Evolutionary conservation across 2,797 vertebrate species (phyloP), one percentile per base, ranked within the genome.

Genomic region (Pangasius djambal): DNA sequence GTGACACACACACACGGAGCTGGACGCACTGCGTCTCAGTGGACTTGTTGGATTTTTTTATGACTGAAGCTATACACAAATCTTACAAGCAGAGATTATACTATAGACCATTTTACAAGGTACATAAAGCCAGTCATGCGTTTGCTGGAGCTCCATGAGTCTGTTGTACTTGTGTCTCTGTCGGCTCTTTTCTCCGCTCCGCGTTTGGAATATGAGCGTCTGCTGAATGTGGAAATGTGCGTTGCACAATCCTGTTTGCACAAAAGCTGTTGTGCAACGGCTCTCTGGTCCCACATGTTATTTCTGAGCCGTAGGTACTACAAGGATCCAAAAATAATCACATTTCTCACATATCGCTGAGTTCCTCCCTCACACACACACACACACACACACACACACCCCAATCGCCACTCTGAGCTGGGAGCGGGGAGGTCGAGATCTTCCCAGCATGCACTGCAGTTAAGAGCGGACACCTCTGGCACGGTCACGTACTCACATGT

Each of bases 401-500:
- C 18, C 40, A 44, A 44, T 48, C 44, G 7, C 37, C 48, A 9
- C 8, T 12, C 55, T 20, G 65, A 87, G 67, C 74, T 67, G 81
- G 69, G 83, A 20, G 59, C 22, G n/a, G 69, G 44, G 48, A 72
- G 90, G 77, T 89, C 78, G 44, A 15, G 75, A 70, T 75, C 75
- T 57, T 86, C 83, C 81, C 89, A 87, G 81, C 57, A 86, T 83
- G 85, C 83, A 78, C 44, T 77, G 83, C 87, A 57, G 77, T 16
- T 83, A 2, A 2, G 37, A 48, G 59, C 22, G 5, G 59, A 83
- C 59, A 48, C 57, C 59, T 65, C 82, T n/a, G 40, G 20, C 10
- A 34, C 16, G 1, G 59, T 48, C 22, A 15, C 59, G 20, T 61
- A 63, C 59, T 15, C 81, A 9, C 77, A 34, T 1, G 28, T 6